Percentiles rank a stretch among this genome's conserved stretches.
Conservation (phyloP, 2,113 vertebrate species). For the Rhynchomys soricoides region DNA sequence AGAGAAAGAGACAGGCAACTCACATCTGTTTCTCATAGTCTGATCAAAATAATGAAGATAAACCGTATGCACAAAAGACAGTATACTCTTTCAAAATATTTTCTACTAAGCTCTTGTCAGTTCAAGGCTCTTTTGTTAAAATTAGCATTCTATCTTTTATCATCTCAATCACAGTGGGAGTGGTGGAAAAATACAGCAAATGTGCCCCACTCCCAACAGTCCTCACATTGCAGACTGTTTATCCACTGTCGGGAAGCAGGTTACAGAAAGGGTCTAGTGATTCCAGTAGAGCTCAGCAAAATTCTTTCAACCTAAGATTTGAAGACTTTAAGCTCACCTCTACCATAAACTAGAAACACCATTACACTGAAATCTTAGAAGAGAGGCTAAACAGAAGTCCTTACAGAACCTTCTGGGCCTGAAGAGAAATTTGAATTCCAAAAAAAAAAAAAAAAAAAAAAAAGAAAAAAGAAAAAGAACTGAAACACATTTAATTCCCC, state of each 20-base stretch:
- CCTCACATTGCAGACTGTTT: neutral
- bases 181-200: neutral
- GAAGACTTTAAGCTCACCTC: conserved; percentile 23
- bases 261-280: neutral
- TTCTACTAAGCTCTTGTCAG: conserved; percentile 36
- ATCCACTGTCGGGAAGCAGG: neutral
- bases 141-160: conserved; percentile 43
- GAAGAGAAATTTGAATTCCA: conserved; percentile 15
- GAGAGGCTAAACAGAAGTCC: conserved; percentile 9
- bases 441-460: neutral
- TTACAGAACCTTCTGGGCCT: neutral
- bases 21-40: conserved; percentile 79
- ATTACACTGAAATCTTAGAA: neutral
- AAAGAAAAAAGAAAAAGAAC: neutral
- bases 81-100: conserved; percentile 65
- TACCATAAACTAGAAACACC: neutral
- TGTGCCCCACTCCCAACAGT: neutral
- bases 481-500: conserved; percentile 6
- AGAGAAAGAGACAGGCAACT: conserved; percentile 71
- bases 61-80: conserved; percentile 58
- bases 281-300: neutral
- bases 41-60: conserved; percentile 76
- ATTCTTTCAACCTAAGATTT: conserved; percentile 31
- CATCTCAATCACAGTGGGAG: neutral
- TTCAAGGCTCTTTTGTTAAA: conserved; percentile 47